Evolutionary conservation across 2,888 invertebrate genomes (phyloP).

Genomic region (Cyclophora albipunctata): DNA sequence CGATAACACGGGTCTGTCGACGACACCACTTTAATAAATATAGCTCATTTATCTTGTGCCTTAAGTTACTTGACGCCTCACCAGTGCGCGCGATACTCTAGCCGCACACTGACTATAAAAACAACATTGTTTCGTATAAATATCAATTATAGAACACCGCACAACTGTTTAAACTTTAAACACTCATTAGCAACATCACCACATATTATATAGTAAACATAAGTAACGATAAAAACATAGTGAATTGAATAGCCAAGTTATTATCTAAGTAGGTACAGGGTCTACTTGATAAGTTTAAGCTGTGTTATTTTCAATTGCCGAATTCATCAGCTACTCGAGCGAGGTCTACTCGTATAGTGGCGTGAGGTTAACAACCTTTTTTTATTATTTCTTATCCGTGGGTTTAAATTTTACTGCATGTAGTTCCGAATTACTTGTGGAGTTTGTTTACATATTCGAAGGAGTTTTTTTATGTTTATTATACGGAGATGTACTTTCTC

Average conservation of each 20-base stretch:
- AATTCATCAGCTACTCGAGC: background rate
- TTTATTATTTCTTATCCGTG: slow-evolving; percentile 12
- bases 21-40: slow-evolving; percentile 60
- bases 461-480: slow-evolving; percentile 4
- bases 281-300: background rate
- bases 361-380: slow-evolving; percentile 28
- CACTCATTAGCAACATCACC: slow-evolving; percentile 1
- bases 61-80: slow-evolving; percentile 42
- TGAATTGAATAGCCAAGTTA: background rate
- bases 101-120: slow-evolving; percentile 17
- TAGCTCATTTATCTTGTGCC: slow-evolving; percentile 59
- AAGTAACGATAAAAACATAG: background rate
- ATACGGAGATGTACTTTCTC: slow-evolving; percentile 12
- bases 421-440: too few relatives aligned
- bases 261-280: background rate
- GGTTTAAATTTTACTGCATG: slow-evolving; percentile 1
- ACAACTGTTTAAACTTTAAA: slow-evolving; percentile 8
- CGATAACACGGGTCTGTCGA: slow-evolving; percentile 64
- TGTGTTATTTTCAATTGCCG: background rate
- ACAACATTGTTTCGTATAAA: slow-evolving; percentile 19
- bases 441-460: slow-evolving; percentile 2
- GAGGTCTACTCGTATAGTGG: background rate
- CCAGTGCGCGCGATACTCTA: slow-evolving; percentile 29
- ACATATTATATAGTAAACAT: background rate
- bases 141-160: slow-evolving; percentile 19